These are phyloP conservation scores for Emydoidea blandingii DNA, from an alignment of 2,797 vertebrate species.

Conservation along the genomic window DNA sequence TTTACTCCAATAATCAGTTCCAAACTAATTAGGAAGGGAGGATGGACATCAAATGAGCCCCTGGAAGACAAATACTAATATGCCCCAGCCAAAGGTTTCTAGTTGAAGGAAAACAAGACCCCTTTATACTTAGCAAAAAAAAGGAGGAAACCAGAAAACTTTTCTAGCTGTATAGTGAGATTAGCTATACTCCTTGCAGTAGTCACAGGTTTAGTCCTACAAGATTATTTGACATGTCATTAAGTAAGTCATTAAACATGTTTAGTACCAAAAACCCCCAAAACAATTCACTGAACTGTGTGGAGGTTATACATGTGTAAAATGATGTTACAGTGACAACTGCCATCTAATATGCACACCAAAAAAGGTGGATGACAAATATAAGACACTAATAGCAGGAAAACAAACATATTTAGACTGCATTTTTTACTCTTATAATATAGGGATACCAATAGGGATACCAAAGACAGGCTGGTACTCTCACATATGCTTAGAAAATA, in stretches of 20 bases:
- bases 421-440: background rate
- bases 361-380: background rate
- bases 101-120: no score
- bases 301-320: background rate
- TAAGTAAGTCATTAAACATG: background rate
- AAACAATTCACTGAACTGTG: background rate
- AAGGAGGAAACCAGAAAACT: no score
- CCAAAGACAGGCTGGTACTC: background rate
- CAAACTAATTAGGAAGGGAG: no score
- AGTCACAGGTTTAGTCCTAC: background rate
- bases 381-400: background rate
- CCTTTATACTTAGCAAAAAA: no score
- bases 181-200: no score
- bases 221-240: background rate
- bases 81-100: no score
- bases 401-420: background rate
- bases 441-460: background rate
- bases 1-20: no score
- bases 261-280: background rate
- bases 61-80: no score
- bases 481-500: conserved; percentile 51
- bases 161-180: no score
- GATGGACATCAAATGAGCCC: no score
- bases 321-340: background rate
- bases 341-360: background rate